Evolutionary conservation across 2,797 vertebrate genomes (phyloP).

Genomic region (Dendrocincla fuliginosa): DNA sequence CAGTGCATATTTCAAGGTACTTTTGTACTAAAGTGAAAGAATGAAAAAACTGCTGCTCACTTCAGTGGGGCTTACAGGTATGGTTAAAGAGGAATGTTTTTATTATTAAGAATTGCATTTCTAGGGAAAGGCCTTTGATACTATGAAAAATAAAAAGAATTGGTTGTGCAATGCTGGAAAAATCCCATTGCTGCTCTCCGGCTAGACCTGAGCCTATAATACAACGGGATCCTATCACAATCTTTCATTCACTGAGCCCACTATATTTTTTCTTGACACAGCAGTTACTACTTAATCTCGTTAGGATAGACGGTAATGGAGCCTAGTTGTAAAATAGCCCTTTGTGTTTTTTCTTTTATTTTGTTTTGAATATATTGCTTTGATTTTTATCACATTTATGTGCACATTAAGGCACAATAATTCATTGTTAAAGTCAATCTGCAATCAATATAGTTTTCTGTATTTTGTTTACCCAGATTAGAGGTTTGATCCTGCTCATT

Average conservation of each 20-base stretch:
- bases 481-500: constrained; percentile 45
- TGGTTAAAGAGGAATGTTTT: background rate
- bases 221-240: background rate
- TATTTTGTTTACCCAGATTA: constrained; percentile 67
- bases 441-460: constrained; percentile 76
- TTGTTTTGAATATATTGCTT: constrained; percentile 74
- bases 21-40: background rate
- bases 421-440: constrained; percentile 77
- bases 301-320: constrained; percentile 77
- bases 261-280: constrained; percentile 77
- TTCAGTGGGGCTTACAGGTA: background rate
- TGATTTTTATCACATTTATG: constrained; percentile 77
- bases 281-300: constrained; percentile 78
- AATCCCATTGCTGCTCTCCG: background rate
- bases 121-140: background rate
- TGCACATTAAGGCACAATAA: constrained; percentile 75
- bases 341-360: constrained; percentile 76
- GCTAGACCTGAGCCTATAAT: background rate
- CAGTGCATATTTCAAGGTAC: background rate
- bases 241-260: constrained; percentile 52
- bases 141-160: background rate
- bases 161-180: background rate
- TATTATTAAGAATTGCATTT: background rate
- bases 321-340: constrained; percentile 76
- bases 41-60: background rate